These are phyloP conservation scores for Metalampra italica DNA, from an alignment of 2,888 invertebrate species.

Conservation along the genomic window DNA sequence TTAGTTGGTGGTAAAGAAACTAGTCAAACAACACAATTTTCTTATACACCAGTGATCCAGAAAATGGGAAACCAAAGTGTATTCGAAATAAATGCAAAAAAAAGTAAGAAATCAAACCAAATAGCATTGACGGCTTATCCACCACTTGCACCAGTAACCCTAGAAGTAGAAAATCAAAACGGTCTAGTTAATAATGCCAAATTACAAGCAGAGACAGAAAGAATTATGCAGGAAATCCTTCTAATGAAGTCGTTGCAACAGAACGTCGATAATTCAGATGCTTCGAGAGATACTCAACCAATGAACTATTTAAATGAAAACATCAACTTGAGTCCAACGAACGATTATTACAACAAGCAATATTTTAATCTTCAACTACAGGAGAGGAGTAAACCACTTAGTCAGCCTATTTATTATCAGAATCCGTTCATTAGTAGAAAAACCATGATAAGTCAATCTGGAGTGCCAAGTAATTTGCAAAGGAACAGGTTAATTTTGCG, in stretches of 20 bases:
- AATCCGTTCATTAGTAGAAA: not conserved
- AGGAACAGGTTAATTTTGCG: not conserved
- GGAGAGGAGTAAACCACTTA: not conserved
- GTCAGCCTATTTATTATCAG: not conserved
- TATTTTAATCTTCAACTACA: not conserved
- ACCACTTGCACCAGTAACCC: not conserved
- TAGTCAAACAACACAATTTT: no score
- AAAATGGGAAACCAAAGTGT: no score
- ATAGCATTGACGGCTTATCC: not conserved
- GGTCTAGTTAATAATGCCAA: not conserved
- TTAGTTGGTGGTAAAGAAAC: no score
- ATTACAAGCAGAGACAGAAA: not conserved
- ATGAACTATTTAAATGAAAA: not conserved
- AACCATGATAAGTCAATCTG: not conserved
- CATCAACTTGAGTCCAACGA: not conserved
- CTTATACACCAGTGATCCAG: no score
- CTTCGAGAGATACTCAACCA: not conserved
- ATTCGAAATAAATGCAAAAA: no score
- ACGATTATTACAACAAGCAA: not conserved
- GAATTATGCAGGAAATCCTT: not conserved
- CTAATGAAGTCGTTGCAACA: not conserved
- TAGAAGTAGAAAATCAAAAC: not conserved
- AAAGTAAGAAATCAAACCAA: not conserved
- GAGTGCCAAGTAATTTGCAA: not conserved
- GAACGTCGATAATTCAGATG: not conserved